These are phyloP conservation scores for Proales similis DNA, from an alignment of 1,140 invertebrate species.

Conservation along the genomic window DNA sequence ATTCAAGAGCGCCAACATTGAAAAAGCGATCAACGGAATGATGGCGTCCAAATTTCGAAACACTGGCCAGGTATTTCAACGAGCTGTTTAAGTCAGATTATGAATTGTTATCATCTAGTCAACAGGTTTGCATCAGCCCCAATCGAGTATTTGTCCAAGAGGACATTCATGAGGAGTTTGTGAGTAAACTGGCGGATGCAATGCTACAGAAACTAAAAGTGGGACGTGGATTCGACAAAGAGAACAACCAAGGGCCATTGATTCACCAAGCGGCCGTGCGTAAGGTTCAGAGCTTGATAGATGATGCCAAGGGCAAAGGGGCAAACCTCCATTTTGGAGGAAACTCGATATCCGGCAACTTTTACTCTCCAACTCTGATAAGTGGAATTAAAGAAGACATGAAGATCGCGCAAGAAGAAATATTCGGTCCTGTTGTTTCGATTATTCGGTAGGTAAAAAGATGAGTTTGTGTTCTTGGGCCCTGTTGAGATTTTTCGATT, in stretches of 20 bases:
- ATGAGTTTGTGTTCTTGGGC: constrained; percentile 26
- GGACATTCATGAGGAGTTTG: constrained; percentile 73
- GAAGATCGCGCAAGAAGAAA: constrained; percentile 76
- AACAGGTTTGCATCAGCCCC: constrained; percentile 85
- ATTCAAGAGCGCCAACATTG: constrained; percentile 80
- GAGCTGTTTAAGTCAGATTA: no score
- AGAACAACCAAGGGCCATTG: constrained; percentile 76
- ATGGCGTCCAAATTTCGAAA: constrained; percentile 90
- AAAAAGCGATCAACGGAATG: constrained; percentile 72
- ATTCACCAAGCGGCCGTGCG: constrained; percentile 77
- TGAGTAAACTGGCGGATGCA: constrained; percentile 62
- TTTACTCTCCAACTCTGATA: no score
- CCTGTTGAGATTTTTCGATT: constrained; percentile 7
- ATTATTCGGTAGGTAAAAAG: constrained; percentile 62
- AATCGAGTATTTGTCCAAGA: constrained; percentile 87
- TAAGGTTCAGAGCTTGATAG: constrained; percentile 66
- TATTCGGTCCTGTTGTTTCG: constrained; percentile 87
- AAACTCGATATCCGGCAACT: no score
- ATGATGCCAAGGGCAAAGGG: constrained; percentile 76
- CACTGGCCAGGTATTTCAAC: no score
- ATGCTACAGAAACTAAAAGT: constrained; percentile 66
- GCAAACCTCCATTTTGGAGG: no score
- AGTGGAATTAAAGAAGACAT: constrained; percentile 71
- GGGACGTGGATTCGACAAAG: constrained; percentile 68
- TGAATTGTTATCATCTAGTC: no score